Base-by-base conservation (phyloP, 2,113 vertebrate genomes). In the Notiomystis cincta region DNA sequence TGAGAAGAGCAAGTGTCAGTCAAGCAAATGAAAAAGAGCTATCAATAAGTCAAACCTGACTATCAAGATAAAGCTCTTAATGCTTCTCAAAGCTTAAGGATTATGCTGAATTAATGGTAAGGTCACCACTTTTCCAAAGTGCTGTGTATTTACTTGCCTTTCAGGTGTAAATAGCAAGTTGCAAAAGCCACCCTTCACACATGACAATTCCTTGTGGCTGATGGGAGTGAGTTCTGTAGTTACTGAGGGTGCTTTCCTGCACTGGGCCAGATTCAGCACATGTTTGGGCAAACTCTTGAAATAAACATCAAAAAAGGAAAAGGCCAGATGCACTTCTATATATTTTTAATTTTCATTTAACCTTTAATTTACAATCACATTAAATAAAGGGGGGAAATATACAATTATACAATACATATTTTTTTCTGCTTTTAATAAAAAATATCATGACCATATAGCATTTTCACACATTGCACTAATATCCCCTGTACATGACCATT, bases 81-180 rank as follows among this genome's bases (percentile, higher is more conserved):
- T 47, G 31, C 62, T 89, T 91, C 66, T 62, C 9, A 27, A 92
- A 81, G 20, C 11, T 77, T 51, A 69, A 85, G 93, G 89, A 73
- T 71, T 85, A 90, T 85, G 61, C 28, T 89, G 62, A 95, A 87
- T 95, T 95, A 91, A 77, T 67, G 87, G 69, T 75, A 81, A 91
- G 60, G 78, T 90, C n/a, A 57, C 33, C 6, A 42, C 8, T 71
- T 89, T 88, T 91, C 84, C 35, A n/a, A 53, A 64, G 37, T 77
- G 44, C 4, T 8, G 1, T n/a, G 20, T 51, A 15, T 87, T 93
- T 86, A 17, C 95, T 85, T 93, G 65, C 42, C 57, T 95, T 95
- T 62, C 76, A 94, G 56, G 79, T 83, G 62, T 31, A 89, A 73
- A 82, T 2, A 67, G 14, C 14, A 72, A 64, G 60, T 77, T 53